Conservation (phyloP, 1,140 invertebrate genomes). For the Kradibia gibbosae region DNA sequence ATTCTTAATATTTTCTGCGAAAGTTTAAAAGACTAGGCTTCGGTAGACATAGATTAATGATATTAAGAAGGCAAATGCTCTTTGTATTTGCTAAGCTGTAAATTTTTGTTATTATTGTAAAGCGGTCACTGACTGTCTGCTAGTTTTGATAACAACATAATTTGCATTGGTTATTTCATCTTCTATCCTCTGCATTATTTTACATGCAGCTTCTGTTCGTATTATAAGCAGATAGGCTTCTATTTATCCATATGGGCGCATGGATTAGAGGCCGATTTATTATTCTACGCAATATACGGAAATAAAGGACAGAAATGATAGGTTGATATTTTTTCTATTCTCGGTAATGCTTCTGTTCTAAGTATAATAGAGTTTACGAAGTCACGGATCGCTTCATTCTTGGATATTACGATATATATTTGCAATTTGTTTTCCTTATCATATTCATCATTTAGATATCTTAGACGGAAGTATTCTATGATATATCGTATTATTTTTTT, state of each 20-base stretch:
- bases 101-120: conserved; percentile 55
- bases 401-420: neutral
- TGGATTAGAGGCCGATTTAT: neutral
- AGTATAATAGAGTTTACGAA: neutral
- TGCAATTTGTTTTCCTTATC: neutral
- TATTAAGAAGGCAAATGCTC: neutral
- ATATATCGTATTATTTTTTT: neutral
- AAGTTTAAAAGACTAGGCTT: too few species aligned
- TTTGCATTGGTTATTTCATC: conserved; percentile 21
- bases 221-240: neutral
- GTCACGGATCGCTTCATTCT: neutral
- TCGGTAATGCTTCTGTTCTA: neutral
- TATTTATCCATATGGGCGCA: neutral
- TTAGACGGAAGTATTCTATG: neutral
- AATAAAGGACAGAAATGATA: neutral
- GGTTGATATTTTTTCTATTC: too few species aligned
- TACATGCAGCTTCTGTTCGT: neutral
- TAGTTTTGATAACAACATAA: conserved; percentile 37
- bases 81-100: conserved; percentile 6
- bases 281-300: neutral
- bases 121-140: conserved; percentile 52
- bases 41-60: too few species aligned
- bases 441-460: neutral
- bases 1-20: too few species aligned
- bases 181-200: neutral